These are phyloP conservation scores for Sarcophaga rosellei DNA, from an alignment of 2,888 invertebrate genomes.

Conservation along the genomic window DNA sequence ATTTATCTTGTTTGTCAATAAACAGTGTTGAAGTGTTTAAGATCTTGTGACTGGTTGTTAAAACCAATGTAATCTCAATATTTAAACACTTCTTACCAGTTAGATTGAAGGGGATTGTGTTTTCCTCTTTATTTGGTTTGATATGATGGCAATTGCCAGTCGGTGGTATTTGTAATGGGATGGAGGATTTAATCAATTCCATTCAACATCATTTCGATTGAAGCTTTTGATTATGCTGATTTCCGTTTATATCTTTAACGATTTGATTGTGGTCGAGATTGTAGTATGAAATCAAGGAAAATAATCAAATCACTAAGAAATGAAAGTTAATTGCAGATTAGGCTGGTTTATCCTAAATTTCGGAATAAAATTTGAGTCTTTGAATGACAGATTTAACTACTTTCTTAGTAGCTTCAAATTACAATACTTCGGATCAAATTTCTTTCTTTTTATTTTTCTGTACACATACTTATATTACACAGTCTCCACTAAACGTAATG, in stretches of 20 bases:
- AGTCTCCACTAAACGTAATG: too few relatives aligned
- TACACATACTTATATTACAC: too few relatives aligned
- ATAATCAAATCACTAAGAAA: background rate
- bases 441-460: too few relatives aligned
- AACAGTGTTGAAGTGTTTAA: slow-evolving; percentile 56
- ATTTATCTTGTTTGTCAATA: slow-evolving; percentile 60
- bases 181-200: background rate
- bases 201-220: background rate
- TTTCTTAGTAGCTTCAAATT: too few relatives aligned
- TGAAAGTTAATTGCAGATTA: too few relatives aligned
- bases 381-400: too few relatives aligned
- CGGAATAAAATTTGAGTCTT: too few relatives aligned
- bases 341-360: too few relatives aligned
- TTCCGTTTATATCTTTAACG: background rate
- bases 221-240: background rate
- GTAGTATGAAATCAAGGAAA: background rate
- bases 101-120: background rate
- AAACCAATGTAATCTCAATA: slow-evolving; percentile 49
- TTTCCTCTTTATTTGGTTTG: background rate
- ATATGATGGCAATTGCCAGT: slow-evolving; percentile 11
- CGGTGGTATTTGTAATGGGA: background rate
- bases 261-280: background rate
- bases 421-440: too few relatives aligned
- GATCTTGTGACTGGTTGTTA: slow-evolving; percentile 52
- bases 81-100: slow-evolving; percentile 27